Evolutionary conservation across 37 sponge, comb jelly and placozoan genomes (phyloP), one percentile per base, ranked within the genome.

Genomic region (Cladorhizidae sp.): DNA sequence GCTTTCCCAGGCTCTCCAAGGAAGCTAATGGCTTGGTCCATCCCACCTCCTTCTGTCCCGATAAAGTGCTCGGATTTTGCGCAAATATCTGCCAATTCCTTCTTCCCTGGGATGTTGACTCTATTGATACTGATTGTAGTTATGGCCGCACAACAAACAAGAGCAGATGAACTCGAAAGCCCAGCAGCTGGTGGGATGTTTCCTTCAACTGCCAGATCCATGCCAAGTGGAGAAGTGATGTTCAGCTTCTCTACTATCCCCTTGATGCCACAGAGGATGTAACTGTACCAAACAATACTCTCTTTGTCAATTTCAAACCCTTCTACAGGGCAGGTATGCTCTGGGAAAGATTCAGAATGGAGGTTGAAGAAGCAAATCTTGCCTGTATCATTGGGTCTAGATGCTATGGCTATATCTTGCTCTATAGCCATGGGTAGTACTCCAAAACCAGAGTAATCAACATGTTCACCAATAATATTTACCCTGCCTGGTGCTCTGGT

Each of bases 391-490:
- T 62, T 75, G 26, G 64, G 65, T 23, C 51, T 37, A 33, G 54
- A 67, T 0, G 94, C 96, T 22, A 89, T 92, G 20, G 93, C 77
- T 22, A 96, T 70, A 58, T 95, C 94, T 64, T 96, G 94, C 54
- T 92, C 84, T 18, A 98, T 77, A 11, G 99, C 94, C 87, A 96
- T 98, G 28, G 99, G 99, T 6, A 98, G 87, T 31, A 98, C 99
- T 3, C 83, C 97, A 77, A 94, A 98, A 18, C 99, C 99, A 33
- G 81, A 93, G 84, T 98, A 98, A 84, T 98, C 99, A 28, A 98
- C 88, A 76, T 98, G 99, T 74, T 98, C 99, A 26, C 99, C 99
- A 17, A 98, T 98, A 73, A 98, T 81, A 81, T 98, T 98, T 31
- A 98, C 99, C 77, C 99, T 74, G 3, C 99, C 99, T 21, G 99